Evolutionary conservation across 2,888 invertebrate genomes (phyloP).

Genomic region (Drosophila anomalata): DNA sequence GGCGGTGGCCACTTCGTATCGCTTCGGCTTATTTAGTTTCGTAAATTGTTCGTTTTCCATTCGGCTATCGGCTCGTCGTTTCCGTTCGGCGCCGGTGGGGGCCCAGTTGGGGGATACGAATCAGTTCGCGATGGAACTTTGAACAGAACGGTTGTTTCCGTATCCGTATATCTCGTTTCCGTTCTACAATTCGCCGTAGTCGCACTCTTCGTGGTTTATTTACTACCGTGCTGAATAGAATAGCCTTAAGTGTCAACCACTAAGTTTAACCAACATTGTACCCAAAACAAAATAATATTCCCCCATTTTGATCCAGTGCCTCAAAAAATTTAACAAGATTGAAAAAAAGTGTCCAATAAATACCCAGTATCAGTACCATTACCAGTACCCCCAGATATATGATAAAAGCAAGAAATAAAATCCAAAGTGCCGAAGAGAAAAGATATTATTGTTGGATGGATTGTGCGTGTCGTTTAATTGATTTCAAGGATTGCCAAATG

Average conservation of each 20-base stretch:
- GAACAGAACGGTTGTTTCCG: slow-evolving; percentile 81
- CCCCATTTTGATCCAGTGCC: slow-evolving; percentile 35
- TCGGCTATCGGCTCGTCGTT: slow-evolving; percentile 40
- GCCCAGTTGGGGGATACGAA: slow-evolving; percentile 15
- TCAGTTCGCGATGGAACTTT: slow-evolving; percentile 83
- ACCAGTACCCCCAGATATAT: neutral
- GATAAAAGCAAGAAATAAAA: slow-evolving; percentile 3
- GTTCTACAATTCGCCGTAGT: slow-evolving; percentile 37
- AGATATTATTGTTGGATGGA: slow-evolving; percentile 39
- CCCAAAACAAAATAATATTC: slow-evolving; percentile 5
- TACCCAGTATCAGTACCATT: neutral
- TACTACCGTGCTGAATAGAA: slow-evolving; percentile 16
- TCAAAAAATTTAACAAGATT: slow-evolving; percentile 11
- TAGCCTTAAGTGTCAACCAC: slow-evolving; percentile 20
- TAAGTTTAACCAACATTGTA: slow-evolving; percentile 18
- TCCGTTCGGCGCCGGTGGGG: slow-evolving; percentile 21
- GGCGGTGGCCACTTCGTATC: slow-evolving; percentile 12
- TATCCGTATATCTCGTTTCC: slow-evolving; percentile 45
- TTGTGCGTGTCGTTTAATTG: slow-evolving; percentile 75
- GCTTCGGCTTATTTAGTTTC: slow-evolving; percentile 6
- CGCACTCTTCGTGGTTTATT: slow-evolving; percentile 40
- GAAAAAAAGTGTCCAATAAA: neutral
- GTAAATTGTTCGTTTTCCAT: slow-evolving; percentile 13
- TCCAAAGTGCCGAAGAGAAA: slow-evolving; percentile 8
- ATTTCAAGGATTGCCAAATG: slow-evolving; percentile 69